Base-by-base conservation (phyloP, 2,888 invertebrate species). In the Metellina segmentata region DNA sequence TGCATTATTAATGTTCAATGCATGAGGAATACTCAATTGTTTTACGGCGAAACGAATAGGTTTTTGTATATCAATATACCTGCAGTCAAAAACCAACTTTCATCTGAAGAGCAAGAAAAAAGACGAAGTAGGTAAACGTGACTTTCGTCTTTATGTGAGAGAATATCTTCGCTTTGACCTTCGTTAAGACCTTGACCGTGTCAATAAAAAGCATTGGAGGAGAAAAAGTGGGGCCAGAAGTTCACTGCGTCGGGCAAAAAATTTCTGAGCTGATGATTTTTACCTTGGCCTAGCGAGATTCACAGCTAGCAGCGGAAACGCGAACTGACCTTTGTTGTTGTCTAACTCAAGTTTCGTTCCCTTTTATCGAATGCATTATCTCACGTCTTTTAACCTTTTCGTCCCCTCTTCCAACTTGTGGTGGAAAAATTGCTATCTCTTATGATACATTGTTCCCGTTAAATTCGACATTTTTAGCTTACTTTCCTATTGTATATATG, bases 171-270 rank as follows among this genome's bases (percentile, higher is more conserved):
- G 70, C 78, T 72, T 34, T 90, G 90, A 90, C 90, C 90, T 90
- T 90, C 90, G 77, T 61, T 51, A 34, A 81, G 90, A 90, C 90
- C 90, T 90, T 90, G 90, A 90, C 90, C 90, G 85, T 85, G 90
- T 53, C 74, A 90, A 48, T 48, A 81, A 49, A 48, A 88, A 53
- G 70, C 70, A 71, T 69, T 71, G 70, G 71, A 69, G 78, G 16
- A 72, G 90, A 79, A 87, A 90, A 72, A 90, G 90, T 90, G 82
- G 85, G 90, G 90, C 90, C 85, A 85, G 77, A 90, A 90, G 90
- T 90, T 90, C 90, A 90, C 75, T 69, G 51, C 74, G 72, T 74
- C 81, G 75, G 69, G 53, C 19, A 81, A 53, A 53, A 53, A 75
- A 34, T 81, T 61, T 20, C 61, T 74, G 9, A 61, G 61, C 5